These are phyloP conservation scores for Conistra vaccinii DNA, from an alignment of 2,888 invertebrate species.

Conservation along the genomic window DNA sequence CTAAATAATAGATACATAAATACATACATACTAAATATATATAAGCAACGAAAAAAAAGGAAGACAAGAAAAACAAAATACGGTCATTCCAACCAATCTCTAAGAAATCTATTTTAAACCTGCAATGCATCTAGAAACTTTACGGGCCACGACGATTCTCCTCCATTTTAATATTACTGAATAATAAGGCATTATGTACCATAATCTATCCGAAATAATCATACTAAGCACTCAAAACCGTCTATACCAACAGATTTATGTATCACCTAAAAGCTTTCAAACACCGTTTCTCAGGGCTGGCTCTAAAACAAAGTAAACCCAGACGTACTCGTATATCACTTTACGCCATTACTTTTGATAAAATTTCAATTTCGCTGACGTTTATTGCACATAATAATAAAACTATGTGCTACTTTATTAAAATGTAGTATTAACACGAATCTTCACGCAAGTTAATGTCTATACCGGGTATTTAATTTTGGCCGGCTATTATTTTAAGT, in stretches of 20 bases:
- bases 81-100: background rate
- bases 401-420: constrained; percentile 59
- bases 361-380: constrained; percentile 58
- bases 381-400: constrained; percentile 58
- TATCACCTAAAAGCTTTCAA: constrained; percentile 34
- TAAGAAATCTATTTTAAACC: background rate
- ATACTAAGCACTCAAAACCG: background rate
- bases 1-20: no score
- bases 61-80: no score
- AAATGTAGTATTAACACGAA: constrained; percentile 53
- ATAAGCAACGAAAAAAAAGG: no score
- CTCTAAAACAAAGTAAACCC: constrained; percentile 29
- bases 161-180: background rate
- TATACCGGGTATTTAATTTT: constrained; percentile 60
- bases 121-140: no score
- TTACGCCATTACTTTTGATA: constrained; percentile 53
- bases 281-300: constrained; percentile 11
- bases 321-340: constrained; percentile 31
- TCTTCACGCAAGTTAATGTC: constrained; percentile 56
- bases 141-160: no score
- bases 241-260: constrained; percentile 29
- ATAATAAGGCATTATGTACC: background rate
- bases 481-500: constrained; percentile 57
- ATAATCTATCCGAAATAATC: constrained; percentile 5
- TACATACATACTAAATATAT: no score